Conservation (phyloP, 2,797 vertebrate genomes). For the Eulemur rubriventer region DNA sequence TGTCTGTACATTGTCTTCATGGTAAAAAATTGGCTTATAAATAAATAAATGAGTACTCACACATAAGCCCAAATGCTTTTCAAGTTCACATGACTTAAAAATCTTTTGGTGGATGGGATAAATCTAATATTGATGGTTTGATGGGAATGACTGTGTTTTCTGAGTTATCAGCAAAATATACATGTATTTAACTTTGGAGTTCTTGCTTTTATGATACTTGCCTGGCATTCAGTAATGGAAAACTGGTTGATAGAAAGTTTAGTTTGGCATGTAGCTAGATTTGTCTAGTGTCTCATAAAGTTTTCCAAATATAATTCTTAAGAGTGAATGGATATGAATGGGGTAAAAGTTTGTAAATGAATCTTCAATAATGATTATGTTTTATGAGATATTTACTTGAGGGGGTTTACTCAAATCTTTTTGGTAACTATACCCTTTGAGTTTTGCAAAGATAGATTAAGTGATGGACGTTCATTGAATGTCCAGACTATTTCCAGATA, state of each 20-base stretch:
- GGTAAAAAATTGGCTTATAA: neutral
- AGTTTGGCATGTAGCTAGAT: neutral
- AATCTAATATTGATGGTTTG: neutral
- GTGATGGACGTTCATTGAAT: neutral
- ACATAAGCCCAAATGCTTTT: neutral
- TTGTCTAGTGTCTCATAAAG: neutral
- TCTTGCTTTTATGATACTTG: neutral
- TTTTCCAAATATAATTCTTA: neutral
- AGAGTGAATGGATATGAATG: neutral
- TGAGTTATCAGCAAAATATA: neutral
- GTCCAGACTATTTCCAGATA: neutral
- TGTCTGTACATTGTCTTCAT: neutral
- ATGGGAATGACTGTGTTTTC: neutral
- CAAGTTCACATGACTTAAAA: neutral
- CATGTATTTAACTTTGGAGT: neutral
- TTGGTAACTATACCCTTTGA: neutral
- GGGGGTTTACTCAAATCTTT: neutral
- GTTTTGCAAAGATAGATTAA: neutral
- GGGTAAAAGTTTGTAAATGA: neutral
- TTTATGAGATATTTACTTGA: neutral
- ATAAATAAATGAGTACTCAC: neutral
- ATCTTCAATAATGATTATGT: neutral
- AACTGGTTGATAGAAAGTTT: neutral
- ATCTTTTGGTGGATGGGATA: neutral
- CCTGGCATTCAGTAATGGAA: neutral